Conservation (phyloP, 30 jellyfish, hydroid and myxozoan species). For the Aurelia aurita complex sp. Pacific region DNA sequence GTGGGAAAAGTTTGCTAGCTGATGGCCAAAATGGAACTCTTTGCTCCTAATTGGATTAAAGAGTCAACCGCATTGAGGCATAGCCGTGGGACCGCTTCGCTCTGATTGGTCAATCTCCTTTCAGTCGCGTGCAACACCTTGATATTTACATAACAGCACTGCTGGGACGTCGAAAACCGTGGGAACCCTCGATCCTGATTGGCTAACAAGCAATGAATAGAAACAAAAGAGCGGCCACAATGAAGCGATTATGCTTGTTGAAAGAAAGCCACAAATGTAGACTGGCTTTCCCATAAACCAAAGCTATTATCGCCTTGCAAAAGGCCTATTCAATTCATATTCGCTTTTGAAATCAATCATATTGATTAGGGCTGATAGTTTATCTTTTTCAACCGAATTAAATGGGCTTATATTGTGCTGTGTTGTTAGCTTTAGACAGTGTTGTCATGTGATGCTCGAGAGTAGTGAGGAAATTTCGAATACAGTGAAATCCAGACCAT, state of each 20-base stretch:
- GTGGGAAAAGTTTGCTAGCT: constrained; percentile 80
- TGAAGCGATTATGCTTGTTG: constrained; percentile 67
- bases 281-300: constrained; percentile 52
- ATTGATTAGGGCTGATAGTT: constrained; percentile 48
- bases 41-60: constrained; percentile 75
- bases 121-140: constrained; percentile 93
- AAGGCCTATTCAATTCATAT: constrained; percentile 44
- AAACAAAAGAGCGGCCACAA: constrained; percentile 75
- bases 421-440: constrained; percentile 22
- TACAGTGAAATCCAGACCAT: too few relatives aligned
- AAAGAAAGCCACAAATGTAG: constrained; percentile 61
- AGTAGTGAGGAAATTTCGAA: background rate
- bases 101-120: constrained; percentile 71
- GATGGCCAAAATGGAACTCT: constrained; percentile 67
- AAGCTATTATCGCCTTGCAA: constrained; percentile 72
- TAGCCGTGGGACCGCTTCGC: constrained; percentile 94
- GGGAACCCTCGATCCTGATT: constrained; percentile 88
- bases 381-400: constrained; percentile 43
- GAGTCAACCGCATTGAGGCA: constrained; percentile 84
- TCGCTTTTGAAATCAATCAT: constrained; percentile 39
- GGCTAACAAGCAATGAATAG: constrained; percentile 53
- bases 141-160: constrained; percentile 67
- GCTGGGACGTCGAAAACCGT: constrained; percentile 76
- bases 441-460: constrained; percentile 37
- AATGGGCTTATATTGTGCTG: constrained; percentile 17